Evolutionary conservation across 92 coral and sea anemone species (phyloP).

Genomic region (Paramuricea clavata): DNA sequence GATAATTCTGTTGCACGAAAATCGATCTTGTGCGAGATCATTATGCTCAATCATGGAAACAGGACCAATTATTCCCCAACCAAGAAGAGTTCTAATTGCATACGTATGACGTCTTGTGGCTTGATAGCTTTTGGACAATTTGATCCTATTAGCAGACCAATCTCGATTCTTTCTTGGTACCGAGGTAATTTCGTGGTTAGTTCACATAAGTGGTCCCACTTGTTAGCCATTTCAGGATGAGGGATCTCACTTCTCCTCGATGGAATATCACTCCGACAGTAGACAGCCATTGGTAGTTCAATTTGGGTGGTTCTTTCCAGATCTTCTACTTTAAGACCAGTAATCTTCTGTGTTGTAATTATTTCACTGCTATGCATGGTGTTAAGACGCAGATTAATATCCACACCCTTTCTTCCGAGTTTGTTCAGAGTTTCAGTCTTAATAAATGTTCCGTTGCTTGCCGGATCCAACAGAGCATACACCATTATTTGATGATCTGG

Average conservation of each 20-base stretch:
- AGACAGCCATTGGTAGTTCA: constrained; percentile 23
- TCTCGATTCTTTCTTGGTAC: constrained; percentile 40
- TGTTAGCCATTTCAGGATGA: constrained; percentile 47
- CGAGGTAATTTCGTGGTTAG: constrained; percentile 56
- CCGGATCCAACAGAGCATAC: constrained; percentile 69
- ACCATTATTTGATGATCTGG: constrained; percentile 52
- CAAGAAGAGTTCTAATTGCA: constrained; percentile 59
- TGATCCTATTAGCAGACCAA: no score
- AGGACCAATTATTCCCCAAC: no score
- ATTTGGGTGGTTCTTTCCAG: no score
- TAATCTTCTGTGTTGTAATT: constrained; percentile 53
- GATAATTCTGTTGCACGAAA: no score
- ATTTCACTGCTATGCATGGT: constrained; percentile 63
- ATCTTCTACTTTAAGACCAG: constrained; percentile 46
- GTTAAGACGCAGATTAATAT: constrained; percentile 24
- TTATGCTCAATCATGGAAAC: no score
- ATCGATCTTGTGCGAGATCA: no score
- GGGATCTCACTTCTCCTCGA: constrained; percentile 51
- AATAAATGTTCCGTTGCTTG: constrained; percentile 64
- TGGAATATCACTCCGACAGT: constrained; percentile 59
- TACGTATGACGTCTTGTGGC: constrained; percentile 51
- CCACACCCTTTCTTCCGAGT: constrained; percentile 61
- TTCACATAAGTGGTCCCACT: no score
- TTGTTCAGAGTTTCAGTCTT: constrained; percentile 39
- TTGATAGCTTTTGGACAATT: no score